These are phyloP conservation scores for Stenolophus ochropezus DNA, from an alignment of 2,888 invertebrate genomes.

Conservation along the genomic window DNA sequence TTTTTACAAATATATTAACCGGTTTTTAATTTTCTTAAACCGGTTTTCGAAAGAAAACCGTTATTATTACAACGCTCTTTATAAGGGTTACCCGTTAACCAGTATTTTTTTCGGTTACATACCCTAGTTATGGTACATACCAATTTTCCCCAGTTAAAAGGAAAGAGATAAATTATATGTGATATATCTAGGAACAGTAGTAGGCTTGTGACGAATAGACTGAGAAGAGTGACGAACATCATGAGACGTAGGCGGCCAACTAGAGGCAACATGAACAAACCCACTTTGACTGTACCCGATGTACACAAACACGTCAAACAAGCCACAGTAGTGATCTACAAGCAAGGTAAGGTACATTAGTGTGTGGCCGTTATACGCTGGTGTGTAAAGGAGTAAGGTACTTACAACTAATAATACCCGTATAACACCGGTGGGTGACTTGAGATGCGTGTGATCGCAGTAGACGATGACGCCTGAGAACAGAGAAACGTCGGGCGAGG, in stretches of 20 bases:
- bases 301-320: constrained; percentile 85
- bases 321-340: constrained; percentile 82
- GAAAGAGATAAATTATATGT: constrained; percentile 85
- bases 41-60: too few species aligned
- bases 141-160: constrained; percentile 86
- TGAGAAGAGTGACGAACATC: constrained; percentile 86
- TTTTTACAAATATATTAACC: too few species aligned
- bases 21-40: too few species aligned
- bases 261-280: constrained; percentile 85
- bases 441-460: constrained; percentile 84
- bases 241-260: constrained; percentile 84
- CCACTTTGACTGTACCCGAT: constrained; percentile 84
- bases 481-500: constrained; percentile 76
- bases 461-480: constrained; percentile 81
- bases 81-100: too few species aligned
- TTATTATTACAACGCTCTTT: too few species aligned
- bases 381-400: constrained; percentile 59
- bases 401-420: constrained; percentile 83
- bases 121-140: constrained; percentile 77
- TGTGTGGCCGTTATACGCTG: too few species aligned
- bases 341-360: constrained; percentile 3
- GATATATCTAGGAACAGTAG: constrained; percentile 88
- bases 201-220: constrained; percentile 83
- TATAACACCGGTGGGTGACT: constrained; percentile 83
- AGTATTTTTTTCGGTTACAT: too few species aligned